phyloP scores from a whole-genome alignment of 1,140 invertebrate species.

The Drosophila bocqueti region DNA sequence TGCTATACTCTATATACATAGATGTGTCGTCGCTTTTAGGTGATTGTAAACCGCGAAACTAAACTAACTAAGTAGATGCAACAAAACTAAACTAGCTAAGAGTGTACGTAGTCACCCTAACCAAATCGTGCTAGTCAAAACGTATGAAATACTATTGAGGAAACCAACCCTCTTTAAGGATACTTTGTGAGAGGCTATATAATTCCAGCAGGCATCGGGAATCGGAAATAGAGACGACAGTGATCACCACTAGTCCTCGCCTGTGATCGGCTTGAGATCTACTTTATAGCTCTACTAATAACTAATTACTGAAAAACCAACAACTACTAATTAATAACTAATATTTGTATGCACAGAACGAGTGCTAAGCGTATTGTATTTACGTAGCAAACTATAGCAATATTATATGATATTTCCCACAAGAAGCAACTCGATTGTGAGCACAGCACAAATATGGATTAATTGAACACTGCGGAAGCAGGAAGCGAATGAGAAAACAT shows the following conservation, averaged over 20 bases:
- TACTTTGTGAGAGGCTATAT: constrained; percentile 55
- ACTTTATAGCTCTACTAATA: constrained; percentile 31
- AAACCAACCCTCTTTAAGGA: constrained; percentile 18
- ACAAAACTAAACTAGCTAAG: constrained; percentile 33
- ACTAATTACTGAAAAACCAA: neutral
- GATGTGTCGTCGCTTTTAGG: constrained; percentile 45
- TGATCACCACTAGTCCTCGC: constrained; percentile 65
- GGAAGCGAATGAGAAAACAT: constrained; percentile 12
- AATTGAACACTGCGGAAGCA: constrained; percentile 9
- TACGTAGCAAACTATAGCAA: constrained; percentile 66
- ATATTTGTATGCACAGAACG: constrained; percentile 29
- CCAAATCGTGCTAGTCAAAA: constrained; percentile 72
- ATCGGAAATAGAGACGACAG: constrained; percentile 30
- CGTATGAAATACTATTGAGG: constrained; percentile 56
- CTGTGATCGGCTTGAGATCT: constrained; percentile 59
- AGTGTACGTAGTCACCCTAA: constrained; percentile 47
- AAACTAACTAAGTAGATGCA: constrained; percentile 41
- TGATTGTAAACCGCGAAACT: constrained; percentile 39
- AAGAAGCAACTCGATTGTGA: constrained; percentile 32
- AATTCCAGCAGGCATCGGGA: constrained; percentile 20
- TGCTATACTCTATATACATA: constrained; percentile 5
- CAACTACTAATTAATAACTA: constrained; percentile 20
- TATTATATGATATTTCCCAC: constrained; percentile 72
- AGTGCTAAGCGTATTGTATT: constrained; percentile 29
- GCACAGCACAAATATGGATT: constrained; percentile 58